Base-by-base conservation (phyloP, 2,113 vertebrate genomes). In the Mesocricetus auratus region DNA sequence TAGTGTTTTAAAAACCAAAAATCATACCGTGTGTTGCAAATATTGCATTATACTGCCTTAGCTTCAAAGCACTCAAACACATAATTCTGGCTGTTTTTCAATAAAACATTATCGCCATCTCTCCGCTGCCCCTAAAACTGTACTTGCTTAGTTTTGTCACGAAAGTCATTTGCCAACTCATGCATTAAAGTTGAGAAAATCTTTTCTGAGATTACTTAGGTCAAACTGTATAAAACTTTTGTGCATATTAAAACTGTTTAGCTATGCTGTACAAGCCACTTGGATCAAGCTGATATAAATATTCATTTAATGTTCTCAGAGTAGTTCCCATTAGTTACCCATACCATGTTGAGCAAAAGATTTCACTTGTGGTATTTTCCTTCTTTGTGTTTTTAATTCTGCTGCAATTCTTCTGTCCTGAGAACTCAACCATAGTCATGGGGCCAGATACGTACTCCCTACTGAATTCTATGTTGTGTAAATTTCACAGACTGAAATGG, bases 401-500 rank as follows among this genome's bases (percentile, higher is more conserved):
- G 12, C 26, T 64, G 45, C 3, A 83, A 74, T 83, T 10, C 21
- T 47, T 89, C 22, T 91, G 29, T 91, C 68, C 68, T 95, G 47
- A 89, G 31, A 83, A n/a, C 12, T 81, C 29, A 75, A 39, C 9
- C 24, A 75, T 24, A 83, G 31, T 58, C 58, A 24, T 89, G 60
- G 64, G 17, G 13, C 31, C 69, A 95, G 47, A 83, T 68, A 77
- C 62, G 83, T 81, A 3, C 16, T 68, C 31, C 58, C n/a, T 45
- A 68, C 29, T 89, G 90, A 58, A 22, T 75, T 83, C 16, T 89
- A 45, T 82, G 56, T 88, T 95, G 66, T 74, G 17, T 81, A 88
- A 88, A 22, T n/a, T 66, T 87, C 77, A 92, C 77, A 92, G 58
- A 17, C 68, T 58, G 47, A 89, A 92, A 89, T 75, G 24, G 75